These are phyloP conservation scores for Xylocampa areola DNA, from an alignment of 2,888 invertebrate species.

Conservation along the genomic window DNA sequence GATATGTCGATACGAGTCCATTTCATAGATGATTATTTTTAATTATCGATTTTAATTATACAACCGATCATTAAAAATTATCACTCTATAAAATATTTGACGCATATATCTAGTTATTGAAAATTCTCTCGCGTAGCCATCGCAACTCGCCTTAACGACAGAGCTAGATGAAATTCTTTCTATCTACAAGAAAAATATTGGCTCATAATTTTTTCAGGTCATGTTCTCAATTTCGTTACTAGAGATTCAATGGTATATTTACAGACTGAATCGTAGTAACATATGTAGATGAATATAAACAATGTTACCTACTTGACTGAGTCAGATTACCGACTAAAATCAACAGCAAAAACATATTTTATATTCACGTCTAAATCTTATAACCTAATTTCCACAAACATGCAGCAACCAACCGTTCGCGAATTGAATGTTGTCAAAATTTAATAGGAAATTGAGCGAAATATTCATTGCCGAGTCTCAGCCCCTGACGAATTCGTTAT, in stretches of 20 bases:
- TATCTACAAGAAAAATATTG: constrained; percentile 44
- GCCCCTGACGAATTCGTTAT: constrained; percentile 77
- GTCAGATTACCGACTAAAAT: neutral
- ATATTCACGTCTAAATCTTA: constrained; percentile 14
- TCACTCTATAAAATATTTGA: neutral
- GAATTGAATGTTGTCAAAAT: constrained; percentile 59
- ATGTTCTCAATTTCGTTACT: constrained; percentile 4
- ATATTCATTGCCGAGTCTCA: constrained; percentile 74
- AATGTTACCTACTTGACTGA: neutral
- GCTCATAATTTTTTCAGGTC: constrained; percentile 30
- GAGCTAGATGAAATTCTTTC: constrained; percentile 53
- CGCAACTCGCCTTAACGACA: constrained; percentile 55
- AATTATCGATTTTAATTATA: neutral
- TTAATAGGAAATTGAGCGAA: constrained; percentile 68
- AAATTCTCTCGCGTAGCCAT: constrained; percentile 44
- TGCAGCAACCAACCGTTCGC: constrained; percentile 44
- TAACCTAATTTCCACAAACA: constrained; percentile 46
- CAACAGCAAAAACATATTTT: constrained; percentile 7
- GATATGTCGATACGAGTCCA: too few species aligned
- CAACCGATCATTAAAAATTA: constrained; percentile 1
- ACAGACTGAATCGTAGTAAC: constrained; percentile 3
- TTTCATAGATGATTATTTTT: too few species aligned
- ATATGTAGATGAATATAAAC: neutral
- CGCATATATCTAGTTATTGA: constrained; percentile 13
- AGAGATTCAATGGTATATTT: constrained; percentile 1